Evolutionary conservation across 2,113 vertebrate species (phyloP).

Genomic region (Actinemys pallida): DNA sequence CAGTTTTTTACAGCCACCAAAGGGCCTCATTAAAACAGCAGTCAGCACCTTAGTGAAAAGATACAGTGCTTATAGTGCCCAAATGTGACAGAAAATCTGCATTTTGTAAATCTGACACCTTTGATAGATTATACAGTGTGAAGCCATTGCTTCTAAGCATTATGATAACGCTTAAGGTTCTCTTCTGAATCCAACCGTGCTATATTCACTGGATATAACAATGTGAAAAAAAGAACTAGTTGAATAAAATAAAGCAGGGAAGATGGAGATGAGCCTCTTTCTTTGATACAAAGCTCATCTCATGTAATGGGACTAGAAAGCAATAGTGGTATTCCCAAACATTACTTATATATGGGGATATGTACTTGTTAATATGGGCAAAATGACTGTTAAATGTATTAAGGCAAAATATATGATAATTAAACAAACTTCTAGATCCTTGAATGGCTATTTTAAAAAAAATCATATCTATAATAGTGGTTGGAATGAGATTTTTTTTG

Average conservation of each 20-base stretch:
- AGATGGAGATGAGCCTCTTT: constrained; percentile 78
- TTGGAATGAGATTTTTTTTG: background rate
- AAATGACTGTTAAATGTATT: constrained; percentile 62
- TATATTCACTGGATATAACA: constrained; percentile 81
- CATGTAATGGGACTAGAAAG: constrained; percentile 35
- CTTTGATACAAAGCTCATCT: constrained; percentile 75
- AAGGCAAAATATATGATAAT: constrained; percentile 9
- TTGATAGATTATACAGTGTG: constrained; percentile 91
- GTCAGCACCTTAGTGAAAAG: constrained; percentile 88
- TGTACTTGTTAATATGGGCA: constrained; percentile 59
- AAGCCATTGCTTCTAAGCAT: constrained; percentile 86
- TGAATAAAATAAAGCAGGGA: constrained; percentile 80
- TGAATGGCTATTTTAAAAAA: constrained; percentile 22
- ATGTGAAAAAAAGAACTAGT: constrained; percentile 77
- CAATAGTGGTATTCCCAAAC: constrained; percentile 62
- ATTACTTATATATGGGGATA: constrained; percentile 54
- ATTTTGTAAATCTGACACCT: constrained; percentile 92
- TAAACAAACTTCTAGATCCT: background rate
- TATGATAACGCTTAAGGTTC: constrained; percentile 83
- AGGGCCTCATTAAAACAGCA: constrained; percentile 92
- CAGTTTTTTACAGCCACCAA: constrained; percentile 92
- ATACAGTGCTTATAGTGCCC: constrained; percentile 85
- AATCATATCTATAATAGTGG: background rate
- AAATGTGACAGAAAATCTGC: constrained; percentile 89
- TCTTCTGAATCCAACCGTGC: constrained; percentile 84